Conservation (phyloP, 2,888 invertebrate genomes). For the Mythimna ferrago region DNA sequence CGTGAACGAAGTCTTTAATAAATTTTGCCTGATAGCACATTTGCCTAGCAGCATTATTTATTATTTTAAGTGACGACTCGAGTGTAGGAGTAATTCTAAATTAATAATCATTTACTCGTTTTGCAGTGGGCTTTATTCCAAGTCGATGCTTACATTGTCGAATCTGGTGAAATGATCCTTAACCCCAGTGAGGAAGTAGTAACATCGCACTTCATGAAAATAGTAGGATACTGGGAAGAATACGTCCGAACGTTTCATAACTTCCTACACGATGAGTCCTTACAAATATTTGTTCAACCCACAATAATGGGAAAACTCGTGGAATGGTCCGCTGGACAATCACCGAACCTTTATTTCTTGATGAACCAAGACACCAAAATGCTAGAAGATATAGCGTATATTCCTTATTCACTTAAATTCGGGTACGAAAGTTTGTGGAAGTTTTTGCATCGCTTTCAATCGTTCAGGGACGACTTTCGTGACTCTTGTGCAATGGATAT, state of each 20-base stretch:
- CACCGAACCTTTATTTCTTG: constrained; percentile 93
- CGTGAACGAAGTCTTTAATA: background rate
- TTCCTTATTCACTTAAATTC: constrained; percentile 89
- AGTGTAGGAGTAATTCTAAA: background rate
- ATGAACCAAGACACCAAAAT: constrained; percentile 92
- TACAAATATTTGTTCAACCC: constrained; percentile 95
- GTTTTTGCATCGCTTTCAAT: constrained; percentile 92
- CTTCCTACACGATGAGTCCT: constrained; percentile 93
- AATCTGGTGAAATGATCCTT: constrained; percentile 82
- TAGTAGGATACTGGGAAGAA: constrained; percentile 92
- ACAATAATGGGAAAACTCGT: constrained; percentile 96
- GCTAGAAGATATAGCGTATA: constrained; percentile 88
- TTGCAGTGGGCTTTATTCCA: constrained; percentile 91
- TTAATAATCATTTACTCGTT: constrained; percentile 5
- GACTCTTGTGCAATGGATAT: constrained; percentile 93
- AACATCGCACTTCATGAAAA: constrained; percentile 90
- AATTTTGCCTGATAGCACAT: background rate
- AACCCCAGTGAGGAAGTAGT: constrained; percentile 92
- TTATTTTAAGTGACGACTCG: background rate
- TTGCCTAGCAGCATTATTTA: too few species aligned
- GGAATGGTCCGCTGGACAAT: constrained; percentile 93
- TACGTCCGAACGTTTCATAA: constrained; percentile 93
- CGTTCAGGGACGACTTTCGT: constrained; percentile 92
- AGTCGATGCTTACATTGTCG: constrained; percentile 89
- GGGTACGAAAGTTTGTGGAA: constrained; percentile 92